Base-by-base conservation (phyloP, 2,797 vertebrate species). In the Eospalax fontanierii region DNA sequence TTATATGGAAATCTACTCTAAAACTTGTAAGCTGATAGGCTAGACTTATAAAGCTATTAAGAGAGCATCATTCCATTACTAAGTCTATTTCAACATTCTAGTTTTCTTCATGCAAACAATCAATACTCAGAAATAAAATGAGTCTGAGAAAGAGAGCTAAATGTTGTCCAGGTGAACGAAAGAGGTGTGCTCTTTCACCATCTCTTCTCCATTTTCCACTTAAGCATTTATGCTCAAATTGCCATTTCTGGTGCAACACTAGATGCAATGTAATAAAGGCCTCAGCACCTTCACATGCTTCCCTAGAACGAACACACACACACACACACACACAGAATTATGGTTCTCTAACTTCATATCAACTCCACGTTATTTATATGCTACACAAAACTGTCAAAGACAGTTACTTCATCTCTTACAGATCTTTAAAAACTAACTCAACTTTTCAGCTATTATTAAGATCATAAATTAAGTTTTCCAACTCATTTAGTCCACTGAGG, bases 351-450 rank as follows among this genome's bases (percentile, higher is more conserved):
- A 30, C 38, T 46, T 80, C 28, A 79, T 15, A 90, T 26, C 28
- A 66, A 24, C 66, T 63, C 43, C 50, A 54, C 2, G 80, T 79
- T 80, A 82, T n/a, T n/a, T 40, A 57, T 35, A 35, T 18, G 30
- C 33, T 74, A 65, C 30, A 66, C 0, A 15, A 57, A 71, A 89
- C 59, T 15, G 14, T 54, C 80, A 93, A 70, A 82, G 87, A 86
- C 70, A 88, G 40, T 57, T 38, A 89, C 28, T 21, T 84, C 50
- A 68, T 57, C 71, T 82, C 87, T 46, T 40, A 61, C 63, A 73
- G 94, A 50, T 89, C 59, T 90, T 86, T 93, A 91, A 88, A 70
- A 93, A 90, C 40, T 54, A 80, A 84, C 54, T 87, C 61, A 81
- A 54, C 18, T 82, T 79, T 71, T 85, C 46, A 90, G 57, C 66